Evolutionary conservation across 2,888 invertebrate species (phyloP), one percentile per base, ranked within the genome.

Genomic region (Encarsia formosa): DNA sequence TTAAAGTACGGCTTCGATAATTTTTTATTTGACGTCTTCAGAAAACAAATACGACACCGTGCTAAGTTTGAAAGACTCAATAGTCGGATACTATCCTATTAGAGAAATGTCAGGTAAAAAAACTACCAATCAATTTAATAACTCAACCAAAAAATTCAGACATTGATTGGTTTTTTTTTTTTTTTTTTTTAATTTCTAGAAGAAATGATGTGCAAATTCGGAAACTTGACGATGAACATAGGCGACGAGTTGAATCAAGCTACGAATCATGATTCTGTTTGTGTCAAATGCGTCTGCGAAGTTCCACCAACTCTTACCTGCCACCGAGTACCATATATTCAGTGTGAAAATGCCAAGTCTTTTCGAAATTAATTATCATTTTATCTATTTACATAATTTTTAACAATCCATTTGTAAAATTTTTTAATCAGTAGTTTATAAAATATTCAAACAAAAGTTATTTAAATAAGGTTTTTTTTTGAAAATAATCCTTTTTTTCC

Each of bases 231-330:
- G 6, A 40, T 64, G 58, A 24, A 42, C 6, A 13, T 57, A 34
- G 61, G 60, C 1, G 61, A 63, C 32, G 47, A 53, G 32, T 50
- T 63, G 15, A 60, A 51, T 23, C 46, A 52, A 31, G 41, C 13
- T 4, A 54, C 41, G 37, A 13, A 38, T 29, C 55, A 58, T 9
- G 16, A 5, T 34, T 57, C 52, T 8, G 39, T 39, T 3, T 54
- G 59, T 18, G 20, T 60, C 0, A 56, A 44, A 44, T 63, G 64
- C 35, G 38, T 52, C 2, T 63, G 64, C 48, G 61, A 64, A 38
- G 61, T 63, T 5, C 62, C 63, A 34, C 64, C 64, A 13, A 15
- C 47, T 0, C 58, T 53, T 4, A 63, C 60, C 11, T 63, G 63
- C 42, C 49, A 54, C 40, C 49, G 41, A 16, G 46, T 59, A 16